Evolutionary conservation across 2,797 vertebrate genomes (phyloP), one percentile per base, ranked within the genome.

Genomic region (Typhlichthys subterraneus): DNA sequence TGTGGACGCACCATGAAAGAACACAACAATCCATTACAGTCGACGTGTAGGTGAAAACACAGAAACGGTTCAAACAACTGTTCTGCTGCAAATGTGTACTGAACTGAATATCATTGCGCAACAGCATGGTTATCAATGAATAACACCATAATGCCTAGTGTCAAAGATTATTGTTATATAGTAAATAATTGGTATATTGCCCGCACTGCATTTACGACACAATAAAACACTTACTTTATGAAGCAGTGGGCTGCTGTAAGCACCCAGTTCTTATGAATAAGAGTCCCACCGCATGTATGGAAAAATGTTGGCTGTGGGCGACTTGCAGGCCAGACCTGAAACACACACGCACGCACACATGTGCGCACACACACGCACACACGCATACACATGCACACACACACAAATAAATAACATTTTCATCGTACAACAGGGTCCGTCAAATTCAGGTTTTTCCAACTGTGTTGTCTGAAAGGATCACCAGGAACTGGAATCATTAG

Each of bases 221-320:
- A 29, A 42, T 42, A 42, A 42, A 42, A 42, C 13, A 45, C 69
- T 86, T 85, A 93, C 92, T 83, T 89, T 59, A 93, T 93, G 73
- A 94, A 94, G 80, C 92, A 94, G 75, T 92, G 91, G 49, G 92
- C 93, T 14, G 93, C 93, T 49, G 92, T 94, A 3, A 93, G 82
- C 1, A 94, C 90, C 92, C 93, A 94, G 74, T 92, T 89, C 76
- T 91, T 93, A 71, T 93, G 92, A 67, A 94, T 92, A 0, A 94
- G 86, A 19, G 92, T 93, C 2, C 87, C 93, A 14, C 92, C 92
- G 64, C 92, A 94, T 49, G 67, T 93, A 59, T 94, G 92, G 59
- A 71, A 81, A 67, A 92, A 93, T 0, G 5, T 76, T 12, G 90
- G 89, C 0, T 88, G 72, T 53, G 85, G 76, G 15, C 73, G 87